Base-by-base conservation (phyloP, 2,113 vertebrate genomes). In the Salvator merianae region DNA sequence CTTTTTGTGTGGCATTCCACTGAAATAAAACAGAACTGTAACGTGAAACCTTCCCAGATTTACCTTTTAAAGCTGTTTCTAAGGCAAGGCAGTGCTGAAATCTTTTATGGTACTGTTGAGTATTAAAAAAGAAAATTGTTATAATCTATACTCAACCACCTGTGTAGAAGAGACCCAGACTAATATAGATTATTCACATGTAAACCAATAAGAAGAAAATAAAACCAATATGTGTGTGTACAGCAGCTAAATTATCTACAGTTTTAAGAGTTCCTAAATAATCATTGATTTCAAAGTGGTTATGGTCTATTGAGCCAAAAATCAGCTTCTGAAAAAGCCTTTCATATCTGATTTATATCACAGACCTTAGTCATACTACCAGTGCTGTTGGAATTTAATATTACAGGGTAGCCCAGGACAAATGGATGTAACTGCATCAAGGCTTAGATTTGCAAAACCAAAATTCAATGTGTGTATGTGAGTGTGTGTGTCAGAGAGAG, bases 261-360 rank as follows among this genome's bases (percentile, higher is more conserved):
- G 76, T 72, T 94, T 93, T 93, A 91, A 89, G 88, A 93, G 93
- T 93, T 89, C 88, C 89, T 93, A 94, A 94, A 94, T 93, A 94
- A 91, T 53, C 91, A 94, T 93, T 87, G 93, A 94, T 93, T 93
- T 91, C 83, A 90, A 89, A 93, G 84, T 81, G 82, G 92, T 93
- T 92, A 93, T 87, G 91, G 92, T 84, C 92, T 88, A 95, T 91
- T 93, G 91, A 94, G 88, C 90, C 91, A 93, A 94, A 94, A 92
- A 88, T 87, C 90, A 93, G 92, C 89, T 88, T 74, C 89, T 93
- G 82, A 68, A 22, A 73, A 85, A 90, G 89, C 66, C 83, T 91
- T 87, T 81, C 0, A 0, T 53, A 80, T 79, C 71, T 74, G 75
- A 87, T 20, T 90, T 89, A 4, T 12, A 73, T 18, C 88, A 70